Evolutionary conservation across 1,140 invertebrate genomes (phyloP), one percentile per base, ranked within the genome.

Genomic region (Babylonia areolata): DNA sequence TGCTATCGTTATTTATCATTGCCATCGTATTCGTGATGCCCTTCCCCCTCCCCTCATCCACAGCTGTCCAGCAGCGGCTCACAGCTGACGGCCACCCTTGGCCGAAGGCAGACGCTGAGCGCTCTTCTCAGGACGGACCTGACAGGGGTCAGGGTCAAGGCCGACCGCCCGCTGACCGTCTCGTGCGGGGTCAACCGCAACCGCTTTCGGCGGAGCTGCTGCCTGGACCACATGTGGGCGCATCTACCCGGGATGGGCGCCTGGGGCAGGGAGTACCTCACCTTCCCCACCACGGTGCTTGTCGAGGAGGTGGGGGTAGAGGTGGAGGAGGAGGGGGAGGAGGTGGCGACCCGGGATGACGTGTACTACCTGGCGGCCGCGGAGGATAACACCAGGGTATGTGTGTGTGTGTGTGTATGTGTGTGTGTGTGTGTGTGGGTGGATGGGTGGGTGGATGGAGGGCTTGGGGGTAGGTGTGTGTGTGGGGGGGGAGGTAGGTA

Each of bases 191-290:
- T 11, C 37, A 37, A 35, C 73, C 23, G 73, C 11, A 77, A 39
- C 73, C 15, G 33, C 31, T 5, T 77, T n/a, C 9, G 9, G 35
- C 11, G 33, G 23, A 33, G 73, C 23, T 77, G 73, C 37, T 77
- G 73, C 73, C 31, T 12, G 33, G 73, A 77, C 35, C 73, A 77
- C 35, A 33, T 77, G 73, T 77, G 73, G 73, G 73, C 35, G 33
- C 73, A 77, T 6, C 73, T 77, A 35, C 73, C 73, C 33, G 33
- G 33, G 17, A 11, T 77, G 33, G 31, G 37, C 15, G 73, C 17
- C n/a, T 77, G 73, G 73, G 73, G 73, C 12, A 35, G 35, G 37
- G 73, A 77, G 35, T 77, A 77, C 73, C 6, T 77, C 33, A 77
- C 73, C 31, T 77, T 77, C 37, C 73, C 73, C 35, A 77, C 73